Conservation (phyloP, 1,140 invertebrate genomes). For the Teleopsis dalmanni region DNA sequence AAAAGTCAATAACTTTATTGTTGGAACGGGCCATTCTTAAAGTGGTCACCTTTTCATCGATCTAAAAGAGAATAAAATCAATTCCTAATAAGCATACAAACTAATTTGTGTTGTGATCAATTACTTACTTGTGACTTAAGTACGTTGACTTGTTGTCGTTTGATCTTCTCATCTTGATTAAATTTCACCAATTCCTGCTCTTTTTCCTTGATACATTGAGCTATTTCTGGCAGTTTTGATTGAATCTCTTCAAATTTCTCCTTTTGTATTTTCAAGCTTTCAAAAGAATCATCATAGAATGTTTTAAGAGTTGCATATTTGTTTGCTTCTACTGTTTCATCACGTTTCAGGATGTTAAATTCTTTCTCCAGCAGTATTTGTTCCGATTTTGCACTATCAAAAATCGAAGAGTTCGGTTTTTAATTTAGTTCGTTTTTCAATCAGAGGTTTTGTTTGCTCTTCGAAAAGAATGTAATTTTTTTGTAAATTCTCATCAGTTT, state of each 20-base stretch:
- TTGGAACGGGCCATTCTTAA: slow-evolving; percentile 64
- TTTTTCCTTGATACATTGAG: slow-evolving; percentile 24
- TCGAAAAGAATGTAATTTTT: slow-evolving; percentile 50
- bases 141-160: slow-evolving; percentile 19
- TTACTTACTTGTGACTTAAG: slow-evolving; percentile 25
- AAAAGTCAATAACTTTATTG: slow-evolving; percentile 66
- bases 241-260: slow-evolving; percentile 57
- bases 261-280: slow-evolving; percentile 48
- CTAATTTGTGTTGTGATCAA: background rate
- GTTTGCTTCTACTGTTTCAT: slow-evolving; percentile 64
- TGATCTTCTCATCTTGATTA: slow-evolving; percentile 26
- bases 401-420: slow-evolving; percentile 61
- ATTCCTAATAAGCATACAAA: too few species aligned
- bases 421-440: slow-evolving; percentile 58
- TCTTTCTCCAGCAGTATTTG: slow-evolving; percentile 72
- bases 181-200: slow-evolving; percentile 23
- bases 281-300: slow-evolving; percentile 42
- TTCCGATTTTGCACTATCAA: slow-evolving; percentile 67
- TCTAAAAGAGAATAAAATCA: slow-evolving; percentile 18
- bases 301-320: slow-evolving; percentile 60
- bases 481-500: slow-evolving; percentile 54
- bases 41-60: slow-evolving; percentile 57
- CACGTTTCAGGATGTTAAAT: slow-evolving; percentile 71
- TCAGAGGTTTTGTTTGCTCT: slow-evolving; percentile 53
- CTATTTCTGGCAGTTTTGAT: slow-evolving; percentile 50